Evolutionary conservation across 2,797 vertebrate species (phyloP).

Genomic region (Cyprinodon diabolis): DNA sequence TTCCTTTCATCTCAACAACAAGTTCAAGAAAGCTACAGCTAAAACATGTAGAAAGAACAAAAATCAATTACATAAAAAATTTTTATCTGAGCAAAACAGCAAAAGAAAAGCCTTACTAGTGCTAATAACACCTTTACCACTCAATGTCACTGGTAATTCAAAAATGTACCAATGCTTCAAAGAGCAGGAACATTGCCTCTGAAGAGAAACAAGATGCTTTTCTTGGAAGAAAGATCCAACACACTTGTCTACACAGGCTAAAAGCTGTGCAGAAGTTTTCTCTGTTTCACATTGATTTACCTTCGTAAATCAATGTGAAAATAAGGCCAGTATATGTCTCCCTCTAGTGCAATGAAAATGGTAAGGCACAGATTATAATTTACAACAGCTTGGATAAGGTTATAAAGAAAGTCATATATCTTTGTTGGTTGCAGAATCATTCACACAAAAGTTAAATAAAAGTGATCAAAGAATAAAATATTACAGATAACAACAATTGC

Average conservation of each 20-base stretch:
- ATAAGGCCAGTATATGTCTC: slow-evolving; percentile 36
- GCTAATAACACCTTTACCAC: neutral
- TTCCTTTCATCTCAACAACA: too few species aligned
- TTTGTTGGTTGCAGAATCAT: neutral
- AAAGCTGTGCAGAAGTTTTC: neutral
- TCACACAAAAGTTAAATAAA: neutral
- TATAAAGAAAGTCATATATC: neutral
- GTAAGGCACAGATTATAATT: neutral
- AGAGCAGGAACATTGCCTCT: neutral
- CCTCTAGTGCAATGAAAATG: slow-evolving; percentile 50
- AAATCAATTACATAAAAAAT: neutral
- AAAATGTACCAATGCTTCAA: neutral
- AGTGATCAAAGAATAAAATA: too few species aligned
- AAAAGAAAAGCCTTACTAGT: neutral
- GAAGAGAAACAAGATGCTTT: neutral
- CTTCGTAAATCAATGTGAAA: neutral
- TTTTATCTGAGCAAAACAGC: neutral
- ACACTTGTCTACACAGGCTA: neutral
- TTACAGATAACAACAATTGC: neutral
- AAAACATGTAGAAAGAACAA: neutral
- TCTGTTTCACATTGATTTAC: too few species aligned
- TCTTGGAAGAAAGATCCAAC: neutral
- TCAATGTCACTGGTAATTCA: neutral
- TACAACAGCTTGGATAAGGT: neutral
- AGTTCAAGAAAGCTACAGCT: neutral